A percentile compares a stretch with the other conserved stretches of the same genome.
Evolutionary conservation across 2,113 vertebrate genomes (phyloP).

Genomic region (Setophaga petechia): DNA sequence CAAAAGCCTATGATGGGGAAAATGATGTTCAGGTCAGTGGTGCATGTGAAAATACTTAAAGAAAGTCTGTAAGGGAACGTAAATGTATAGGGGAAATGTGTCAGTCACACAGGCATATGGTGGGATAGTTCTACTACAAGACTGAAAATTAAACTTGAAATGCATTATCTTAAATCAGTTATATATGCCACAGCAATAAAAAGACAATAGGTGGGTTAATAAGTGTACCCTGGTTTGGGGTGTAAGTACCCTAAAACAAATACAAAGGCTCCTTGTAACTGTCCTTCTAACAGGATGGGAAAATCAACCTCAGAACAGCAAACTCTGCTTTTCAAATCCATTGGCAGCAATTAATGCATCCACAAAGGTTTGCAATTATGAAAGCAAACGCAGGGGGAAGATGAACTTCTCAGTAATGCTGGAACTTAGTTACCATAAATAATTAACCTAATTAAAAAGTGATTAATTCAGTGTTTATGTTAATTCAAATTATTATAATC

Average conservation of each 20-base stretch:
- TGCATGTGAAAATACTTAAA: not conserved
- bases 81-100: not conserved
- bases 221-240: not conserved
- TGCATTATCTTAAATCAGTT: not conserved
- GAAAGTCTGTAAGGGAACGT: not conserved
- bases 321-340: not conserved
- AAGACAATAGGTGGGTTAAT: not conserved
- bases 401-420: not conserved
- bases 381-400: not conserved
- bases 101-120: not conserved
- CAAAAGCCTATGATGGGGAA: not conserved
- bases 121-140: not conserved
- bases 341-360: not conserved
- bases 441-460: constrained; percentile 38
- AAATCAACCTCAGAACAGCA: not conserved
- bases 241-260: not conserved
- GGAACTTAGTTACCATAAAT: constrained; percentile 6
- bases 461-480: constrained; percentile 23
- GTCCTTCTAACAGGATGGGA: not conserved
- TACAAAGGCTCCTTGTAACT: not conserved
- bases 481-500: constrained; percentile 43
- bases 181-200: not conserved
- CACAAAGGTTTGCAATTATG: not conserved
- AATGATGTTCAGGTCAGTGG: not conserved
- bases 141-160: not conserved